Evolutionary conservation across 1,140 invertebrate species (phyloP), one percentile per base, ranked within the genome.

Genomic region (Drosophila insularis): DNA sequence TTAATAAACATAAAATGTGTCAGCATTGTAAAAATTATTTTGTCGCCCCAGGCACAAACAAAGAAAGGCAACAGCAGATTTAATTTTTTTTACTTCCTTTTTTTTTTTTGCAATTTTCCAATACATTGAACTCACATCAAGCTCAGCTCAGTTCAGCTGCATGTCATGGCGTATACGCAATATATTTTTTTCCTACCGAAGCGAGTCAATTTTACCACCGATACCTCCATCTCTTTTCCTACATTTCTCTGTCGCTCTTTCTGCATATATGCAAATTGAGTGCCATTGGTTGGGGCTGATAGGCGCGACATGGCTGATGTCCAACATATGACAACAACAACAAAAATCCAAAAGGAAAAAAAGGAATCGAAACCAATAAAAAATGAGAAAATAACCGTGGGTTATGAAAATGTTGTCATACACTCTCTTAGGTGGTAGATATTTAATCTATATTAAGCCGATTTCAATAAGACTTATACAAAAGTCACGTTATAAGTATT

Each of bases 1-100:
- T 87, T 87, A 87, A 87, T 87, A 87, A 87, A 82, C 82, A 87
- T 87, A 87, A 87, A 87, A 89, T 87, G 84, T 87, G 82, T 87
- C 82, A 89, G 84, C 70, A 79, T 74, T 87, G 82, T 86, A 87
- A 86, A 50, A 86, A 86, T 86, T 86, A 86, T 87, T 86, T 86
- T 79, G 84, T 87, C 84, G 84, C 76, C 79, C 64, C 21, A 27
- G 76, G 82, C 71, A 17, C 68, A 80, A 81, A 81, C 71, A 78
- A 75, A 61, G 35, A 65, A 46, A 60, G 46, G 31, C 64, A 74
- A 32, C 65, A 67, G 13, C 75, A 59, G 60, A 74, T 87, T 73
- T 86, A 46, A 61, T 75, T 78, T 71, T 68, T 63, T 63, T 56
- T 13, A 35, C 77, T 61, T 68, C 40, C 31, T 53, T 59, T 63